phyloP scores from a whole-genome alignment of 2,888 invertebrate genomes.

The Nomada goodeniana region DNA sequence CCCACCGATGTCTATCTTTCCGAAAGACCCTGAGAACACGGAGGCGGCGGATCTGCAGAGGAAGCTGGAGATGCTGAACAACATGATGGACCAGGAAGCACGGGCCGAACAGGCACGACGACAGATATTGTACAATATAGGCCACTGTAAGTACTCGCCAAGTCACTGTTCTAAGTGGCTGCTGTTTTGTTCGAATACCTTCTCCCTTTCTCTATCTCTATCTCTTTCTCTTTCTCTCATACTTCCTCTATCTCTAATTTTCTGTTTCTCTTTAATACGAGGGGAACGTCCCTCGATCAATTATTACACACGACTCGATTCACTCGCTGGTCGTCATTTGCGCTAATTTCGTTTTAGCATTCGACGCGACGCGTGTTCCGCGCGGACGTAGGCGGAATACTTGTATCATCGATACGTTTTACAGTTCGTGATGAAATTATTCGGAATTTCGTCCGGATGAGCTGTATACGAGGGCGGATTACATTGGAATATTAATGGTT shows the following conservation, averaged over 20 bases:
- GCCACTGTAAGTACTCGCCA: slow-evolving; percentile 89
- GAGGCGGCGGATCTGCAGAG: slow-evolving; percentile 94
- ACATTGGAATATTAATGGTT: neutral
- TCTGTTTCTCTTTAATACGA: slow-evolving; percentile 40
- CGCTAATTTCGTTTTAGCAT: slow-evolving; percentile 32
- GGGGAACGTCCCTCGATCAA: slow-evolving; percentile 58
- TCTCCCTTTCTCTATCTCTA: neutral
- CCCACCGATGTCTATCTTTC: slow-evolving; percentile 77
- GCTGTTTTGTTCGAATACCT: slow-evolving; percentile 65
- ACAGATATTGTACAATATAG: slow-evolving; percentile 91
- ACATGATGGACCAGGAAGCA: slow-evolving; percentile 94
- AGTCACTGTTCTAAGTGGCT: slow-evolving; percentile 69
- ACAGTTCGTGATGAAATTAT: neutral
- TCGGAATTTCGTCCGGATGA: neutral
- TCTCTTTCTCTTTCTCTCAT: neutral
- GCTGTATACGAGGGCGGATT: neutral
- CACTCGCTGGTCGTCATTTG: slow-evolving; percentile 27
- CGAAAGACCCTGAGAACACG: slow-evolving; percentile 93
- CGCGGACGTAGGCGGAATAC: neutral
- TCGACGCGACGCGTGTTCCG: neutral
- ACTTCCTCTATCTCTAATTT: slow-evolving; percentile 16
- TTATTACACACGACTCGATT: slow-evolving; percentile 45
- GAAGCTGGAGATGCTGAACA: slow-evolving; percentile 95
- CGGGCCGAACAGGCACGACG: slow-evolving; percentile 91
- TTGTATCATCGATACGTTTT: neutral